phyloP scores from a whole-genome alignment of 2,888 invertebrate genomes.

The Mellilla xanthometata region DNA sequence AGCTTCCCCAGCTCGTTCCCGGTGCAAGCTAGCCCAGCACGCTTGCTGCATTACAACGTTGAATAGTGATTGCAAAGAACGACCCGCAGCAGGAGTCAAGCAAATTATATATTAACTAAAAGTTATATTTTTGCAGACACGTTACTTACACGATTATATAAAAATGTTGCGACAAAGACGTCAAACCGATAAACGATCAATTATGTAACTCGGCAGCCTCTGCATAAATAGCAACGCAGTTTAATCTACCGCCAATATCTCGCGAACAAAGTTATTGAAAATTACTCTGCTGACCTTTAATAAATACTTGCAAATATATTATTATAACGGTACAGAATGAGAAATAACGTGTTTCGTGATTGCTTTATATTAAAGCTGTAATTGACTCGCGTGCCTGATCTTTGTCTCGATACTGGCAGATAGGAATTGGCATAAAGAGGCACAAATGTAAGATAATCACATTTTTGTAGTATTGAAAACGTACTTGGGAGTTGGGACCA shows the following conservation, averaged over 20 bases:
- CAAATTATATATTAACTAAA: too few species aligned
- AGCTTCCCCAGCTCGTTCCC: too few species aligned
- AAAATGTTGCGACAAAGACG: neutral
- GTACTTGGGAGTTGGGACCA: too few species aligned
- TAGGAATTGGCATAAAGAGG: constrained; percentile 2
- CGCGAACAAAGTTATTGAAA: constrained; percentile 25
- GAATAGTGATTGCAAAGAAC: too few species aligned
- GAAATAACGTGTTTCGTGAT: constrained; percentile 18
- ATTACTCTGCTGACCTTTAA: constrained; percentile 23
- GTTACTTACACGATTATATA: too few species aligned
- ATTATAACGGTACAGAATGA: neutral
- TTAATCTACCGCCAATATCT: constrained; percentile 5
- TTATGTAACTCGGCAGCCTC: constrained; percentile 7
- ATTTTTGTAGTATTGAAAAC: neutral
- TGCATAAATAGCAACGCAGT: constrained; percentile 5
- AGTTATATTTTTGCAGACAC: too few species aligned
- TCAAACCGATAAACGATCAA: constrained; percentile 5
- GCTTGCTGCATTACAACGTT: too few species aligned
- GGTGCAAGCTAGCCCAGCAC: too few species aligned
- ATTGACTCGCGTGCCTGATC: constrained; percentile 13
- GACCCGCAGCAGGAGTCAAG: too few species aligned
- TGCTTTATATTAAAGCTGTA: constrained; percentile 18
- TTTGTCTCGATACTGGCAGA: neutral
- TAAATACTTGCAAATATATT: constrained; percentile 17
- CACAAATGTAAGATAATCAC: neutral